Base-by-base conservation (phyloP, 37 sponge, comb jelly and placozoan genomes). In the Ephydatia muelleri region DNA sequence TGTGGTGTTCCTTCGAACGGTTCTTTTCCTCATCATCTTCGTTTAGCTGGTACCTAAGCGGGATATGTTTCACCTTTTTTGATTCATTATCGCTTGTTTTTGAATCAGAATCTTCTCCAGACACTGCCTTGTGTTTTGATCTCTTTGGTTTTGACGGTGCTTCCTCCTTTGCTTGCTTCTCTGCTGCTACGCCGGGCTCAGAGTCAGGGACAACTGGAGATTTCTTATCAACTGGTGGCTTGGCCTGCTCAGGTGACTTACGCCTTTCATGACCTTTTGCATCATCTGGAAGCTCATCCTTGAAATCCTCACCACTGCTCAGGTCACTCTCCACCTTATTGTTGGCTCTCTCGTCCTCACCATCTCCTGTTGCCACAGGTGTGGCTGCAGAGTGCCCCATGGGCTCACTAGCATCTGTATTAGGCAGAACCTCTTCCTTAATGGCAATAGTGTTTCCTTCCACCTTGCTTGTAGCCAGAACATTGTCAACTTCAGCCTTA, bases 261-360 rank as follows among this genome's bases (percentile, higher is more conserved):
- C n/a, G n/a, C n/a, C 37, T 47, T 68, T 70, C 40, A 47, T 74
- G 66, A 40, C 48, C 29, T 23, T 78, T 26, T 43, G 30, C 64
- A 33, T 47, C 80, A 13, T 14, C 68, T 57, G 65, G 16, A 2
- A 14, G 29, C 27, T 31, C 34, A 14, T 83, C 79, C 25, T 76
- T 77, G 68, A 82, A 82, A 49, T 82, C 77, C 6, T 88, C 88
- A 14, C 83, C 88, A 83, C 83, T 82, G 37, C 88, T 88, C 71
- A 82, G 68, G 32, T 88, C 88, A 78, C 83, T 82, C 79, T 82
- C 88, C 9, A 83, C 34, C 1, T 74, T 79, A 1, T 66, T 81
- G 70, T 38, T 64, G 32, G 30, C 65, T 49, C 65, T 78, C 49
- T 1, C 65, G 47, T 78, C 30, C 29, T 47, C 14, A 22, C 14